Conservation (phyloP, 2,113 vertebrate species). For the Danionella cerebrum region DNA sequence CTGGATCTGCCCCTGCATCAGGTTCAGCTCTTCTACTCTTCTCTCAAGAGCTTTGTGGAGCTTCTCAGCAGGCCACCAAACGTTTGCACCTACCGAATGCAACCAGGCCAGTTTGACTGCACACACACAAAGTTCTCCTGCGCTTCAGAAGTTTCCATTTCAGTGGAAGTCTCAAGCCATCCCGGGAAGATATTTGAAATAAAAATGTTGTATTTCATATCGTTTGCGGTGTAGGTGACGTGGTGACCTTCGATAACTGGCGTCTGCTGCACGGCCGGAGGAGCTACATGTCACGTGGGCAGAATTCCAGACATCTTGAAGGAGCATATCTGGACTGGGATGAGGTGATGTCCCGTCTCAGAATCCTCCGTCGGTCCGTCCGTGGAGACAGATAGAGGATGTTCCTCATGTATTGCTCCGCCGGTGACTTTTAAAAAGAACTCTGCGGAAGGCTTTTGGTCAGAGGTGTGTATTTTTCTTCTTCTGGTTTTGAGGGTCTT, state of each 20-base stretch:
- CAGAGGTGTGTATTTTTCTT: too few relatives aligned
- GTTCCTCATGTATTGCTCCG: not conserved
- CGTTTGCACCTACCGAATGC: conserved; percentile 76
- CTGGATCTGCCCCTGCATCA: conserved; percentile 77
- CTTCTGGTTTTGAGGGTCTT: too few relatives aligned
- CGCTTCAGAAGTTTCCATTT: too few relatives aligned
- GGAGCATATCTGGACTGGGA: conserved; percentile 95
- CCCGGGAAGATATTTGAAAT: too few relatives aligned
- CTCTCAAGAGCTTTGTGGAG: conserved; percentile 75
- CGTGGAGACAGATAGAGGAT: conserved; percentile 26
- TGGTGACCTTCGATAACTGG: conserved; percentile 92
- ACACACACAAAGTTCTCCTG: not conserved
- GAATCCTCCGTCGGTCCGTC: conserved; percentile 63
- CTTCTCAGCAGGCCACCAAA: conserved; percentile 73
- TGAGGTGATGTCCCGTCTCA: conserved; percentile 84
- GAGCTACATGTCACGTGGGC: conserved; percentile 53
- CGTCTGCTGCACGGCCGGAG: conserved; percentile 78
- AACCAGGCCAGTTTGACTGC: conserved; percentile 73
- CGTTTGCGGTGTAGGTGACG: conserved; percentile 70
- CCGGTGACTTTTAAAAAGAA: not conserved
- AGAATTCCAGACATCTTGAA: conserved; percentile 71
- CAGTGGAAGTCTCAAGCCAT: too few relatives aligned
- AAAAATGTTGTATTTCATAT: not conserved
- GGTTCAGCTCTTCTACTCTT: conserved; percentile 83
- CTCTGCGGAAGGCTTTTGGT: too few relatives aligned